Base-by-base conservation (phyloP, 2,113 vertebrate genomes). In the Cebus imitator region DNA sequence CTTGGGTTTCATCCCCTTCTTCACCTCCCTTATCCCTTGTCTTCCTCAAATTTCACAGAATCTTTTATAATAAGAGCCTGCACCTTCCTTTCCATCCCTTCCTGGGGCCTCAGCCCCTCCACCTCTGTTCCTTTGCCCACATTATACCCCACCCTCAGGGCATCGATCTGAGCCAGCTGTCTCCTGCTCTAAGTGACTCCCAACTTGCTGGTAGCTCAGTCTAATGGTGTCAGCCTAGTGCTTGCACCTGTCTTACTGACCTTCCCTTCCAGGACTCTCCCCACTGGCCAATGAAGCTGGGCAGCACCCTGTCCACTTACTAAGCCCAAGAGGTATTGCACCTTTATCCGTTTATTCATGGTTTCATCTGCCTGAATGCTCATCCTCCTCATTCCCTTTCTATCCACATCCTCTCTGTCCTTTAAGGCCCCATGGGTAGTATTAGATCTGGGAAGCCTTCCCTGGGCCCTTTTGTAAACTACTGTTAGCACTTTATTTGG, bases 291-390 rank as follows among this genome's bases (percentile, higher is more conserved):
- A 1, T 17, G 50, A 92, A 25, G 12, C 45, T 61, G 66, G 61
- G 18, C 68, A 23, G 23, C 8, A 57, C 21, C 25, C 30, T 48
- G 68, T 32, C 78, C 16, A 13, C 57, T 72, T 70, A 70, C 66
- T 2, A 13, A 57, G 35, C n/a, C 86, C 37, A 21, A 3, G 4
- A 2, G 0, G 27, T 9, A 3, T 11, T 37, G 35, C 12, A 14
- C 30, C 32, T 86, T 72, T 8, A 11, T 81, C 30, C 7, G 3
- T 61, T 45, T 14, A 40, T 25, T 94, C 40, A 13, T 14, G 27
- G 0, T 43, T 57, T 25, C 30, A 43, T 45, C 64, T 80, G 55
- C 30, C 68, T 4, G 1, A 48, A 66, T 18, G 35, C 7, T 17
- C 35, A 6, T 18, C 8, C 37, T 73, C 43, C 37, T 10, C 23